phyloP scores from a whole-genome alignment of 2,888 invertebrate species.

The Parnassius smintheus region DNA sequence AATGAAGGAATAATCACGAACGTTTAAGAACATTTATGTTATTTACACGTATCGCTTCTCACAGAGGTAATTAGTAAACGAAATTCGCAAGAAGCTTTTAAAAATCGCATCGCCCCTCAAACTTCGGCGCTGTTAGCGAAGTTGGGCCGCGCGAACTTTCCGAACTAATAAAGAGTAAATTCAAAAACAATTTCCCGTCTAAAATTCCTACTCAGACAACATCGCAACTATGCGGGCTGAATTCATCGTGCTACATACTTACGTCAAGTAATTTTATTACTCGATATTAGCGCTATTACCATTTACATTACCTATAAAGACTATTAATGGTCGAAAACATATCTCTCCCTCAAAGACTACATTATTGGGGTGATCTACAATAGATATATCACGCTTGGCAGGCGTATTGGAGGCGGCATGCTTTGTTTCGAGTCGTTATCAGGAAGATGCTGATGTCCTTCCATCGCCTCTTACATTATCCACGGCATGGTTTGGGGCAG shows the following conservation, averaged over 20 bases:
- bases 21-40: too few species aligned
- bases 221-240: constrained; percentile 28
- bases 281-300: constrained; percentile 1
- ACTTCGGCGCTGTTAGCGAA: constrained; percentile 33
- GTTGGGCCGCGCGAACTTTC: constrained; percentile 33
- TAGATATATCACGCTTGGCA: too few species aligned
- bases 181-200: constrained; percentile 37
- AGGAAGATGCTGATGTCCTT: too few species aligned
- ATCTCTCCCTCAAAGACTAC: too few species aligned
- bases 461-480: too few species aligned
- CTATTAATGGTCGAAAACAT: too few species aligned
- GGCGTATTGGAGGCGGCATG: too few species aligned
- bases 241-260: constrained; percentile 14
- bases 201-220: constrained; percentile 32
- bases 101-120: constrained; percentile 31
- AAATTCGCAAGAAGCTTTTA: constrained; percentile 28
- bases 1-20: too few species aligned
- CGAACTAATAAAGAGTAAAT: constrained; percentile 37
- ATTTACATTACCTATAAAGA: too few species aligned
- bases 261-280: constrained; percentile 11
- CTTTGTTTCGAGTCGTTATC: too few species aligned
- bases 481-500: too few species aligned
- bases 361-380: too few species aligned
- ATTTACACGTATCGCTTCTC: not conserved
- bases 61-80: constrained; percentile 2